phyloP scores from a whole-genome alignment of 2,113 vertebrate species.

The Tenrec ecaudatus region DNA sequence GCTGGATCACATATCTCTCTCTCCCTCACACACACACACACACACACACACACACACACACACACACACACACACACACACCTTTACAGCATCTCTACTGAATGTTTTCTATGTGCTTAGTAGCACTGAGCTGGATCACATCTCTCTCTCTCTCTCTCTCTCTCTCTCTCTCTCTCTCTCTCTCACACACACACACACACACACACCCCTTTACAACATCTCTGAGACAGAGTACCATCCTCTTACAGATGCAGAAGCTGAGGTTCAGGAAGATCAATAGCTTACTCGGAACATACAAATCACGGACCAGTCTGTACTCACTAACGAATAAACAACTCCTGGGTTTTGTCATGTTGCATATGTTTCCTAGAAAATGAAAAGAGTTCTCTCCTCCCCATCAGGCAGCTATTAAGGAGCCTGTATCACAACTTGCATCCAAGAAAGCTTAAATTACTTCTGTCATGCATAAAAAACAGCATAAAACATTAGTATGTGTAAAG shows the following conservation, averaged over 20 bases:
- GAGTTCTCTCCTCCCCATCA: not conserved
- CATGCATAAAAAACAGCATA: not conserved
- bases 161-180: no score
- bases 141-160: no score
- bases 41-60: no score
- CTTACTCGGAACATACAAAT: not conserved
- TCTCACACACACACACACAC: no score
- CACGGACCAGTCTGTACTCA: no score
- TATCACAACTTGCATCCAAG: not conserved
- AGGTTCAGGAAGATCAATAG: not conserved
- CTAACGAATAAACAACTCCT: not conserved
- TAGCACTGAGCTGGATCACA: no score
- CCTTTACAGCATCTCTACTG: no score
- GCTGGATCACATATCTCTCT: no score
- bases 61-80: no score
- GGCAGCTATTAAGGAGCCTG: not conserved
- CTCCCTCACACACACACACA: no score
- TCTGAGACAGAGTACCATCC: not conserved
- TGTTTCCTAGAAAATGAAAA: not conserved
- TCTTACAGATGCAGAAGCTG: not conserved
- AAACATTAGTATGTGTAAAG: no score
- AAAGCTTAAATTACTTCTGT: not conserved
- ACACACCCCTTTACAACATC: not conserved
- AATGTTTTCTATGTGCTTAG: no score
- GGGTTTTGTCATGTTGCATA: not conserved